Conservation (phyloP, 2,888 invertebrate genomes). For the Plagodis pulveraria region DNA sequence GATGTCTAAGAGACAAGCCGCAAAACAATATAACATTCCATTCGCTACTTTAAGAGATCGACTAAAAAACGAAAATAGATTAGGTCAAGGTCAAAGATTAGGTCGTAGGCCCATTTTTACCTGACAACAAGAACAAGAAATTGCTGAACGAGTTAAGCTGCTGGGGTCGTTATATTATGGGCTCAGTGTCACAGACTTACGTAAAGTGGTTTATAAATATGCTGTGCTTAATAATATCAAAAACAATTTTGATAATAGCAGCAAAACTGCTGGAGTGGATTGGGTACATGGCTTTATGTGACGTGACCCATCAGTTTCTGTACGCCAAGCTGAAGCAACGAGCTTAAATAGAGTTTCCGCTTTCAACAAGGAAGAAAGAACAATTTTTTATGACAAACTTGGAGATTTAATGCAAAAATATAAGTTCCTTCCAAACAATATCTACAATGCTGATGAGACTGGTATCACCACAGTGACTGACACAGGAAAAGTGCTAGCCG, state of each 20-base stretch:
- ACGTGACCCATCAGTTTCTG: not conserved
- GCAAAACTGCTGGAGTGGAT: too few relatives aligned
- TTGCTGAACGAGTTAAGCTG: constrained; percentile 1
- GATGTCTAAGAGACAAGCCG: too few relatives aligned
- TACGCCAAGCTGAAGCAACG: not conserved
- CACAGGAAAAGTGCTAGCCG: not conserved
- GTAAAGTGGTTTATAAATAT: not conserved
- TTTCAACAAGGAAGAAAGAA: too few relatives aligned
- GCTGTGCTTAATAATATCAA: not conserved
- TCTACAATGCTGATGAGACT: constrained; percentile 1
- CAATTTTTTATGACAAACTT: not conserved
- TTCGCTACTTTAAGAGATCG: too few relatives aligned
- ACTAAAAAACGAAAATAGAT: too few relatives aligned
- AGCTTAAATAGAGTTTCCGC: too few relatives aligned
- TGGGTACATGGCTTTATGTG: not conserved
- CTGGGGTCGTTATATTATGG: not conserved
- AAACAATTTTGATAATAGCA: too few relatives aligned
- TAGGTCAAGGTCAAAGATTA: too few relatives aligned
- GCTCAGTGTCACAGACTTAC: not conserved
- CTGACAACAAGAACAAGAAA: not conserved
- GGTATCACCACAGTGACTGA: constrained; percentile 1
- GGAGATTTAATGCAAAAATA: not conserved
- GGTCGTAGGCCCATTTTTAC: not conserved
- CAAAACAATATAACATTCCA: too few relatives aligned
- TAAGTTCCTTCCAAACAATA: not conserved